Conservation (phyloP, 2,888 invertebrate species). For the Charanyca ferruginea region DNA sequence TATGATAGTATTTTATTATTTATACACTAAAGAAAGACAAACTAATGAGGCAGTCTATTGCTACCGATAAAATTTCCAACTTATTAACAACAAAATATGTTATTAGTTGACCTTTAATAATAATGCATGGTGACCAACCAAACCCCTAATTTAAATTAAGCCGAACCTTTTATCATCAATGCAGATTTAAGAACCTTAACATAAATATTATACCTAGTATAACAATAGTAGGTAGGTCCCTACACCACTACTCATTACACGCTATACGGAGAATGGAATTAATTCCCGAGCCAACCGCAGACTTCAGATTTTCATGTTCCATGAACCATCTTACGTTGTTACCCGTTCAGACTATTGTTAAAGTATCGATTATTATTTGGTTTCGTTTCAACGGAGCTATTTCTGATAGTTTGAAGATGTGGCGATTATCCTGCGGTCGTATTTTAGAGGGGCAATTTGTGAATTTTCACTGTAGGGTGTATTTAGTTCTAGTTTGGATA, state of each 20-base stretch:
- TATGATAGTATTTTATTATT: too few species aligned
- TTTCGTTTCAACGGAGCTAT: slow-evolving; percentile 52
- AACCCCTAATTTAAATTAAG: too few species aligned
- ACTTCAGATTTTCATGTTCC: slow-evolving; percentile 80
- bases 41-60: too few species aligned
- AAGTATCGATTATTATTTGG: slow-evolving; percentile 72
- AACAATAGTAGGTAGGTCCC: slow-evolving; percentile 22
- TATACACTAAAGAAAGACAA: too few species aligned
- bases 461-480: slow-evolving; percentile 37
- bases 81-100: too few species aligned
- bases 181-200: background rate
- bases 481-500: slow-evolving; percentile 14
- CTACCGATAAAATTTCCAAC: too few species aligned
- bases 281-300: slow-evolving; percentile 83
- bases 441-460: slow-evolving; percentile 33
- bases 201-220: slow-evolving; percentile 1
- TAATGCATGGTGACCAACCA: too few species aligned
- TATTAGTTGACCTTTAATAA: too few species aligned
- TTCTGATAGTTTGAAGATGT: slow-evolving; percentile 53
- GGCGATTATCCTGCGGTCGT: slow-evolving; percentile 52
- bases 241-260: slow-evolving; percentile 76
- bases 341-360: slow-evolving; percentile 72
- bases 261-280: slow-evolving; percentile 82
- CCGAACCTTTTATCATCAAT: too few species aligned
- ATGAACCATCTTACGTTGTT: slow-evolving; percentile 72